phyloP scores from a whole-genome alignment of 2,113 vertebrate genomes.

The Corythornis madagascariensis region DNA sequence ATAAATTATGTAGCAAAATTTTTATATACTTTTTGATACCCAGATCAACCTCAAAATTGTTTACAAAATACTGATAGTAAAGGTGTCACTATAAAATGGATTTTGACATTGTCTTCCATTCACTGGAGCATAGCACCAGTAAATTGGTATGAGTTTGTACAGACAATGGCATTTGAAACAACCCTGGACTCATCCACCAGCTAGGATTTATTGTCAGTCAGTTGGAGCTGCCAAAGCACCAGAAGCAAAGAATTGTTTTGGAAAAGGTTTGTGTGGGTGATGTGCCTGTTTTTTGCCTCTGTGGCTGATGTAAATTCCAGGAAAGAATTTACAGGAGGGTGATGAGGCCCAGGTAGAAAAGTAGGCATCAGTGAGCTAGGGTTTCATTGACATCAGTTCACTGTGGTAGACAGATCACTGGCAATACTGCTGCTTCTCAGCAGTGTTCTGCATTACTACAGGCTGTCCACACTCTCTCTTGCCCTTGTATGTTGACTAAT shows the following conservation, averaged over 20 bases:
- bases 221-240: constrained; percentile 42
- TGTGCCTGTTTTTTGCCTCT: background rate
- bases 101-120: constrained; percentile 26
- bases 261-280: background rate
- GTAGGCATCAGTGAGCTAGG: background rate
- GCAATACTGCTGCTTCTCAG: background rate
- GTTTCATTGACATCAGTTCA: background rate
- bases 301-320: background rate
- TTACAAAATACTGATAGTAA: constrained; percentile 7
- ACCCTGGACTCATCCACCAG: background rate
- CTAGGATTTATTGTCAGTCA: constrained; percentile 44
- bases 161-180: constrained; percentile 50
- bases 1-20: background rate
- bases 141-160: constrained; percentile 46
- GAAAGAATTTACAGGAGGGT: background rate
- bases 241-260: constrained; percentile 28
- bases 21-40: background rate
- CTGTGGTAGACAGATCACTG: background rate
- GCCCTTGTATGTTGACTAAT: background rate
- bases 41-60: background rate
- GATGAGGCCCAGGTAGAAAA: background rate
- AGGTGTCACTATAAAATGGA: constrained; percentile 26
- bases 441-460: background rate
- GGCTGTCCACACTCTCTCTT: background rate
- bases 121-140: constrained; percentile 16